Base-by-base conservation (phyloP, 2,113 vertebrate genomes). In the Vimba vimba region DNA sequence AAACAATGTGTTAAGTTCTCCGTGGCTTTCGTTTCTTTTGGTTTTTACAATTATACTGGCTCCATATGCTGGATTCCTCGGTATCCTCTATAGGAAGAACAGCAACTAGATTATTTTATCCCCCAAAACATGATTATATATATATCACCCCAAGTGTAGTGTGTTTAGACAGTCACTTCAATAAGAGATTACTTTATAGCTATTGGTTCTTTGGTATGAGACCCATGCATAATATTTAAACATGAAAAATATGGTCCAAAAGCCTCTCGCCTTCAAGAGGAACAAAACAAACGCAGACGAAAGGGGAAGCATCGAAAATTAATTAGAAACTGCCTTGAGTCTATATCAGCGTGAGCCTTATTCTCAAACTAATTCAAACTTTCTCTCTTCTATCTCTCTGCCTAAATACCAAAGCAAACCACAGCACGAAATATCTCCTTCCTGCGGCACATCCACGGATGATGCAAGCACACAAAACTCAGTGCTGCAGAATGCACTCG, bases 301-400 rank as follows among this genome's bases (percentile, higher is more conserved):
- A 89, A 88, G 87, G 80, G 88, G 89, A 93, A 79, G 83, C 91
- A 91, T 92, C 90, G 86, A 92, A 93, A 95, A 94, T 93, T 91
- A 93, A 93, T 94, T 91, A 91, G 83, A 91, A 90, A 87, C 88
- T 86, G 83, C 85, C 88, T 85, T 89, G 90, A 84, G 91, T 90
- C 87, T 79, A 4, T 73, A 73, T 71, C 79, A 81, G 79, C 50
- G 19, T 43, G 68, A 30, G 30, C 8, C 27, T 69, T 33, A 21
- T 43, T 62, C 62, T 55, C 57, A 50, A 74, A 33, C 87, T 47
- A 79, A 64, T 64, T 74, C 45, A 33, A 71, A 23, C 62, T 39
- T 68, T 81, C 76, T 76, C 76, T 33, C 7, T 68, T 47, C 21
- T 25, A 27, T 27, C 27, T 55, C 69, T 55, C 47, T 52, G 79